These are phyloP conservation scores for Gobiocypris rarus DNA, from an alignment of 2,113 vertebrate genomes.

Conservation along the genomic window DNA sequence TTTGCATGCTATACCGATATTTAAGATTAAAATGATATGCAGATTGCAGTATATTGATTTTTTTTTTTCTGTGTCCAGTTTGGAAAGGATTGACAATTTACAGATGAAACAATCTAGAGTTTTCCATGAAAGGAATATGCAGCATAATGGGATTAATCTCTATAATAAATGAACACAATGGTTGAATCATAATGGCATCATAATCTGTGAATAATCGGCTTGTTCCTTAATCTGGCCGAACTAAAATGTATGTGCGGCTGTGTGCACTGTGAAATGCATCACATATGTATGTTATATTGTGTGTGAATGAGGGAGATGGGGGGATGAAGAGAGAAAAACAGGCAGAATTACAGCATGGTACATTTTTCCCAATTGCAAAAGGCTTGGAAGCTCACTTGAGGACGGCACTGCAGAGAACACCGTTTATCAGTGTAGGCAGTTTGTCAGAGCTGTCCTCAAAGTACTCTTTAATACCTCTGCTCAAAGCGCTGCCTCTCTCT, in stretches of 20 bases:
- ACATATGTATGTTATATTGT: neutral
- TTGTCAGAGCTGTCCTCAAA: conserved; percentile 24
- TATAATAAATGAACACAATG: neutral
- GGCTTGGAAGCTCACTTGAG: conserved; percentile 19
- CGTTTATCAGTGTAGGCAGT: conserved; percentile 26
- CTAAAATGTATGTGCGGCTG: neutral
- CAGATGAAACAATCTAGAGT: neutral
- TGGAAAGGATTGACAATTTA: neutral
- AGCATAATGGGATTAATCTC: neutral
- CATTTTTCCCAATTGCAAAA: conserved; percentile 34
- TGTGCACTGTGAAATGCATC: neutral
- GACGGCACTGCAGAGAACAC: conserved; percentile 23
- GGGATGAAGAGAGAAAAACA: conserved; percentile 1
- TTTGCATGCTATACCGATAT: neutral
- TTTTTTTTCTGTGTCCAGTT: neutral
- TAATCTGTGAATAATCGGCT: conserved; percentile 22
- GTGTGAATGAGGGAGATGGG: neutral
- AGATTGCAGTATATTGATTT: neutral
- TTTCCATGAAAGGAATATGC: neutral
- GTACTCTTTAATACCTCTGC: conserved; percentile 29
- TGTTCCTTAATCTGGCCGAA: neutral
- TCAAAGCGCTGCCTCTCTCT: conserved; percentile 3
- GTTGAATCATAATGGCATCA: conserved; percentile 17
- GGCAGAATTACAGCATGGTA: neutral
- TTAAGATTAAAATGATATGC: conserved; percentile 9